Base-by-base conservation (phyloP, 2,888 invertebrate genomes). In the Campoletis raptor region DNA sequence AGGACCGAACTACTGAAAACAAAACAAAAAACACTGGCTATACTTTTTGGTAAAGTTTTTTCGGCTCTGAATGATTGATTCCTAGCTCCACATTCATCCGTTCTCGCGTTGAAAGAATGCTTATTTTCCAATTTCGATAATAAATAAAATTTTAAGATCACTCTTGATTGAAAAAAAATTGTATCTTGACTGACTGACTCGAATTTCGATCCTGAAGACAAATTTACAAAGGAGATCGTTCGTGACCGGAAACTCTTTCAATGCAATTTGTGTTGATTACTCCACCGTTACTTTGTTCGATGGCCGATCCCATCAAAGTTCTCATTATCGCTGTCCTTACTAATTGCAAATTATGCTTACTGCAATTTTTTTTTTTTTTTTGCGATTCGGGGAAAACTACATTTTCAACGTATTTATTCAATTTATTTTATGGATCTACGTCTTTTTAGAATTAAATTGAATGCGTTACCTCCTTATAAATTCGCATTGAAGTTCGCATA, bases 401-500 rank as follows among this genome's bases (percentile, higher is more conserved):
- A 24, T 57, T 52, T 18, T 5, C 8, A 57, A 7, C 6, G 1
- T 12, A 12, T 30, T 57, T 24, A 12, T 10, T 57, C 24, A 57
- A 57, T 30, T 57, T 24, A 30, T 24, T 57, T 24, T 24, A 57
- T 24, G 12, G 5, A 30, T 24, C 10, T 12, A 12, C 24, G 12
- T 10, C 24, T 61, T 30, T 30, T 6, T 0, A 61, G 30, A 15
- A 30, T 30, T 15, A 30, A 30, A 30, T 30, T 30, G 30, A 57
- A 61, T 61, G 10, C 30, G 15, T 30, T 61, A 30, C 61, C 12
- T 24, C 12, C 24, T 61, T 61, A 15, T 61, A 57, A 5, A 57
- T 61, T 61, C 30, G 30, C 30, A 37, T 30, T 72, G 74, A 77
- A 10, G 66, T 18, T 72, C 54, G 30, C 57, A 54, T n/a, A 52